phyloP scores from a whole-genome alignment of 2,888 invertebrate species.

The Trichopria drosophilae region DNA sequence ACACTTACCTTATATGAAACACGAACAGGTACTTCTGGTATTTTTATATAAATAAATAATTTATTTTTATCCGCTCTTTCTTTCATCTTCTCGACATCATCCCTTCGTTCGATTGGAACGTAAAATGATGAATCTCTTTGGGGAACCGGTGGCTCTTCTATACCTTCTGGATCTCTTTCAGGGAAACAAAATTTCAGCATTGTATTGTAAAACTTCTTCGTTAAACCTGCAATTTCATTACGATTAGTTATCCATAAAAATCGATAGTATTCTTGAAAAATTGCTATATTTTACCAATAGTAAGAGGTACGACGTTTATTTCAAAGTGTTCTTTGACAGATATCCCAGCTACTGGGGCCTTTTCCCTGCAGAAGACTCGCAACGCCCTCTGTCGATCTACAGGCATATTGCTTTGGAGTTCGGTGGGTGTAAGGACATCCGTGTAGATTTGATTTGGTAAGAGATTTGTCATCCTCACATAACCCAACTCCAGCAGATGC shows the following conservation, averaged over 20 bases:
- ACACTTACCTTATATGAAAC: conserved; percentile 79
- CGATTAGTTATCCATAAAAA: conserved; percentile 16
- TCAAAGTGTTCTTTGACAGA: conserved; percentile 99
- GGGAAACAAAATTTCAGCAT: conserved; percentile 98
- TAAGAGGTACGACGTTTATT: conserved; percentile 93
- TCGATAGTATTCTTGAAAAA: conserved; percentile 6
- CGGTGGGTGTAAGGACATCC: conserved; percentile 80
- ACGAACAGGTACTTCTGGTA: conserved; percentile 92
- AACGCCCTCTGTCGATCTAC: conserved; percentile 85
- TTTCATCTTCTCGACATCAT: conserved; percentile 98
- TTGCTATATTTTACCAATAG: conserved; percentile 68
- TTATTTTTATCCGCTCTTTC: conserved; percentile 98
- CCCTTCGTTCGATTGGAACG: conserved; percentile 81
- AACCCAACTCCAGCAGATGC: conserved; percentile 93
- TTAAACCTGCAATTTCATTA: conserved; percentile 65
- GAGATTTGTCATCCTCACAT: conserved; percentile 92
- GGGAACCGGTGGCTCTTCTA: conserved; percentile 64
- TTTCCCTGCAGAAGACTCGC: conserved; percentile 92
- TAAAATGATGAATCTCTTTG: conserved; percentile 86
- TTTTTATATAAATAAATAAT: conserved; percentile 97
- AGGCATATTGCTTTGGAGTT: conserved; percentile 83
- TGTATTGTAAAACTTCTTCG: conserved; percentile 95
- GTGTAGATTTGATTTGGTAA: conserved; percentile 92
- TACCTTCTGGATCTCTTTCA: conserved; percentile 84
- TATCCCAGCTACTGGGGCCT: conserved; percentile 97